Conservation (phyloP, 1,140 invertebrate species). For the Mamestra configurata region DNA sequence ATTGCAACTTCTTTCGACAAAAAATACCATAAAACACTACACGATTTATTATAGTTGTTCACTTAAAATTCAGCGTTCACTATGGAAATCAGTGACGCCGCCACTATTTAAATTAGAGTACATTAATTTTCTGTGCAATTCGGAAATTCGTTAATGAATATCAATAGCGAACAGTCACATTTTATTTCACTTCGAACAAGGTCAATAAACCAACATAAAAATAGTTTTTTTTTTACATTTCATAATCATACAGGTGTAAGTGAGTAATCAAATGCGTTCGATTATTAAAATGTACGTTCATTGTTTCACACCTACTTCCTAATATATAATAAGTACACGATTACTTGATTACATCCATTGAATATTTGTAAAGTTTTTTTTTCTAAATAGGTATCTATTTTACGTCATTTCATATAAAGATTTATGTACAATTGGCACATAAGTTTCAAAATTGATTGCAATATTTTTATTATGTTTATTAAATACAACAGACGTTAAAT, state of each 20-base stretch:
- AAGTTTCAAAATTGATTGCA: slow-evolving; percentile 68
- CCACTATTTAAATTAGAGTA: too few relatives aligned
- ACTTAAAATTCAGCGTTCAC: too few relatives aligned
- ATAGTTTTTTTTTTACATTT: neutral
- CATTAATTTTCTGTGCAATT: neutral
- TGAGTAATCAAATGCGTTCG: slow-evolving; percentile 7
- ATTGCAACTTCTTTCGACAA: neutral
- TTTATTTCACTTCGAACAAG: neutral
- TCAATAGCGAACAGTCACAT: neutral
- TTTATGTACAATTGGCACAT: slow-evolving; percentile 73
- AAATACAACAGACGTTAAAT: slow-evolving; percentile 50
- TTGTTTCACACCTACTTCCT: neutral
- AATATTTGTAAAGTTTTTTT: slow-evolving; percentile 30
- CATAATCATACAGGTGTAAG: neutral
- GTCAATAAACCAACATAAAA: slow-evolving; percentile 25
- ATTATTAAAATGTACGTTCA: neutral
- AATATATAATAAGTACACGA: slow-evolving; percentile 18
- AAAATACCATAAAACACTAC: too few relatives aligned
- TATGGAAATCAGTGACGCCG: too few relatives aligned
- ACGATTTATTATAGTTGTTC: too few relatives aligned
- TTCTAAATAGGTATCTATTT: slow-evolving; percentile 14
- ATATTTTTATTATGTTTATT: slow-evolving; percentile 44
- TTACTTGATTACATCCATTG: slow-evolving; percentile 14
- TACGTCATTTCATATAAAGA: slow-evolving; percentile 24
- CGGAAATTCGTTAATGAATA: neutral